Evolutionary conservation across 2,888 invertebrate species (phyloP), one percentile per base, ranked within the genome.

Genomic region (Rhamnusium bicolor): DNA sequence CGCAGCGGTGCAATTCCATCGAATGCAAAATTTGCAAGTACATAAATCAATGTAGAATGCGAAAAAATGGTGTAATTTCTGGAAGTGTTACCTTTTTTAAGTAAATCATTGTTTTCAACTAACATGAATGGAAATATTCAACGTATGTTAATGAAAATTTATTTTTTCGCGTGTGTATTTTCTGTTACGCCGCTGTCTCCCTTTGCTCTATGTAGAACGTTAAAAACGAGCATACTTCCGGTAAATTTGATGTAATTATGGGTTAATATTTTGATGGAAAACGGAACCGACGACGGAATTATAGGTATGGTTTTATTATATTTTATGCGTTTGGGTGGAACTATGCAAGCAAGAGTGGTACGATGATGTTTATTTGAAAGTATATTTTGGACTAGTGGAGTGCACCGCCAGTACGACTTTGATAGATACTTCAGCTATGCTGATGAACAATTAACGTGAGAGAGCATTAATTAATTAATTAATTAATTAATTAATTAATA

Each of bases 381-480:
- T 49, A 40, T 16, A 60, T 46, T 40, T 21, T 46, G 46, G 46
- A 67, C 21, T 58, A 19, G n/a, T 12, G 46, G 56, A 67, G 58
- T 67, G 56, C 56, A 16, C 56, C 27, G 56, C n/a, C n/a, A n/a
- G 21, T 40, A 51, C 32, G 49, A 60, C 49, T 49, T 69, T 24
- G 32, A 47, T 47, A 46, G 60, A 18, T 60, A 16, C 32, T 29
- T 47, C 49, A 29, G 49, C 47, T 24, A 16, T 21, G 49, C 53
- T 65, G 47, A 65, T 49, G 63, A 66, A 67, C 58, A 71, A 66
- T 71, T 71, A 56, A 21, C 29, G 29, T 67, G 71, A 51, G 71
- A 71, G 67, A 71, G 71, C 71, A 24, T 19, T 19, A 49, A 56
- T 63, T 71, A 71, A 67, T 67, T 62, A 70, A 63, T 62, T n/a